phyloP scores from a whole-genome alignment of 2,888 invertebrate genomes.

The Hartigia nigra region DNA sequence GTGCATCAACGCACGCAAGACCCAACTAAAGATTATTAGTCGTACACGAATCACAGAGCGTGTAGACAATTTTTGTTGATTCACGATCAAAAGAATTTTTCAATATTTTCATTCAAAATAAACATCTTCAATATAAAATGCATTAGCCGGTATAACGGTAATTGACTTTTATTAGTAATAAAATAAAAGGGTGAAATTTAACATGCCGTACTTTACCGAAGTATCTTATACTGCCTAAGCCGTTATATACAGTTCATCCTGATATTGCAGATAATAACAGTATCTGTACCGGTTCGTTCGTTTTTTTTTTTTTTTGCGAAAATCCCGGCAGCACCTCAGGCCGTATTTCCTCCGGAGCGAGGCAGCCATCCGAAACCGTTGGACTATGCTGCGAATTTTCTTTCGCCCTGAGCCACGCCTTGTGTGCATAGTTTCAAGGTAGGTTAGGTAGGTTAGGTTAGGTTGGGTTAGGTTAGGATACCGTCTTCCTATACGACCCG shows the following conservation, averaged over 20 bases:
- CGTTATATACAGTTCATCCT: not conserved
- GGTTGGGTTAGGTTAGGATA: not conserved
- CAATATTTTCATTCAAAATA: not conserved
- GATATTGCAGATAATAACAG: constrained; percentile 24
- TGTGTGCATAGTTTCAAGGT: not conserved
- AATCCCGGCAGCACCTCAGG: constrained; percentile 11
- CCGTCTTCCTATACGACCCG: not conserved
- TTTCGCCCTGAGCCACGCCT: not conserved
- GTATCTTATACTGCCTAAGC: not conserved
- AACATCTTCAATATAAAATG: not conserved
- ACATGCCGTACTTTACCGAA: not conserved
- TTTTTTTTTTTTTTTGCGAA: constrained; percentile 10
- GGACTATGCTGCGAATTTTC: constrained; percentile 12
- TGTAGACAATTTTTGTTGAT: not conserved
- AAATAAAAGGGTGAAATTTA: not conserved
- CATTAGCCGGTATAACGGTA: not conserved
- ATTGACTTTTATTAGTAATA: not conserved
- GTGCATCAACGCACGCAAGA: not conserved
- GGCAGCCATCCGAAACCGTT: constrained; percentile 21
- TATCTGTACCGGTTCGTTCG: constrained; percentile 19
- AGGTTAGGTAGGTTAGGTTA: not conserved
- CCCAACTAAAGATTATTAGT: not conserved
- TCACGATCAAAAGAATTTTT: not conserved
- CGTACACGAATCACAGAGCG: not conserved
- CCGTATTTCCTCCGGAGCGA: constrained; percentile 17